phyloP scores from a whole-genome alignment of 2,113 vertebrate genomes.

The Pantherophis guttatus region DNA sequence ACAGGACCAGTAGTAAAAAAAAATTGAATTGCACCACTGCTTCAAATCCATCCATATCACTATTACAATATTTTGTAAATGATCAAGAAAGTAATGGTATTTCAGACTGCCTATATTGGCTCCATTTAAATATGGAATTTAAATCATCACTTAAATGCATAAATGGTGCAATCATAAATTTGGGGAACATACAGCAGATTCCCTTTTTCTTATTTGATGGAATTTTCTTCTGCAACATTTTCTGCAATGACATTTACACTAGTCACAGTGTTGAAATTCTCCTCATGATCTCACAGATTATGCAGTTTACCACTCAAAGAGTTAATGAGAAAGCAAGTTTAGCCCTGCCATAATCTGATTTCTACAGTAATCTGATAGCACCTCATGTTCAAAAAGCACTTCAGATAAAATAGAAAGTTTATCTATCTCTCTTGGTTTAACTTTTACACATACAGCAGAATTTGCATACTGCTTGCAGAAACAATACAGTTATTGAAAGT shows the following conservation, averaged over 20 bases:
- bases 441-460: neutral
- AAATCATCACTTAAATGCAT: neutral
- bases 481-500: neutral
- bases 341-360: neutral
- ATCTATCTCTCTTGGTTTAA: neutral
- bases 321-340: neutral
- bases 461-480: neutral
- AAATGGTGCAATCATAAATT: neutral
- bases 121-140: neutral
- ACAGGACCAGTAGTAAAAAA: too few relatives aligned
- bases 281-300: neutral
- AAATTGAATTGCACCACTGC: neutral
- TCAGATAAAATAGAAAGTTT: neutral
- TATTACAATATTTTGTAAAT: neutral
- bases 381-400: neutral
- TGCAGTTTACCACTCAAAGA: neutral
- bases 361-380: neutral
- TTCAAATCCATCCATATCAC: neutral
- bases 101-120: neutral
- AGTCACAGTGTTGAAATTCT: neutral
- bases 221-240: neutral
- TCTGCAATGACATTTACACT: neutral
- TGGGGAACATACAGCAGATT: neutral
- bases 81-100: neutral
- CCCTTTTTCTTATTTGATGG: neutral